Base-by-base conservation (phyloP, 2,888 invertebrate species). In the Drosophila cracens region DNA sequence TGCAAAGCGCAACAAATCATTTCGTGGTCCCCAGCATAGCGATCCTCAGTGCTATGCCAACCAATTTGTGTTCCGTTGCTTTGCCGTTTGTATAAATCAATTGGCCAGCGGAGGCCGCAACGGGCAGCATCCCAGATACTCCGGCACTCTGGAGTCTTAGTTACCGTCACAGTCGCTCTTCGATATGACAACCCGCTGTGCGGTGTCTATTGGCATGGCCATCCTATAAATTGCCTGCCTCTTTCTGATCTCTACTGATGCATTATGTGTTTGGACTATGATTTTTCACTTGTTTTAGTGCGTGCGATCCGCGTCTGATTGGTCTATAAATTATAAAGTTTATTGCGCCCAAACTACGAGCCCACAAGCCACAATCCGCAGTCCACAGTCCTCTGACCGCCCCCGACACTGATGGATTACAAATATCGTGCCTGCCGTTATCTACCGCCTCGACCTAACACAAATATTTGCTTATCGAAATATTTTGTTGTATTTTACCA, bases 131-230 rank as follows among this genome's bases (percentile, higher is more conserved):
- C 34, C 33, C 59, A 59, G 27, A 56, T 40, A 40, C 31, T 52
- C 60, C 10, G 54, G 57, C 51, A 51, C 40, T 48, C 59, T 63
- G 62, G 70, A 63, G 51, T 72, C 68, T 64, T 63, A 54, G 68
- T 52, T 64, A 36, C 49, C 72, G 75, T 58, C 48, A 53, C 68
- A 74, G 66, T 67, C 67, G 69, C 70, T 78, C 59, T 74, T 69
- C 83, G 83, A 89, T 87, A 85, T 87, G 92, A 90, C 89, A 87
- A 83, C 91, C 90, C 87, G 91, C 91, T 91, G 91, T 79, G 91
- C 83, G 73, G 76, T 84, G 85, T 82, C 85, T 87, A 86, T 82
- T 84, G 84, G 79, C 84, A 81, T 81, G 84, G 79, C 82, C 84
- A 82, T 86, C 85, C 88, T 87, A 86, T 86, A 86, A 89, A 86